phyloP scores from a whole-genome alignment of 2,888 invertebrate species.

The Lycocerus yunnanus region DNA sequence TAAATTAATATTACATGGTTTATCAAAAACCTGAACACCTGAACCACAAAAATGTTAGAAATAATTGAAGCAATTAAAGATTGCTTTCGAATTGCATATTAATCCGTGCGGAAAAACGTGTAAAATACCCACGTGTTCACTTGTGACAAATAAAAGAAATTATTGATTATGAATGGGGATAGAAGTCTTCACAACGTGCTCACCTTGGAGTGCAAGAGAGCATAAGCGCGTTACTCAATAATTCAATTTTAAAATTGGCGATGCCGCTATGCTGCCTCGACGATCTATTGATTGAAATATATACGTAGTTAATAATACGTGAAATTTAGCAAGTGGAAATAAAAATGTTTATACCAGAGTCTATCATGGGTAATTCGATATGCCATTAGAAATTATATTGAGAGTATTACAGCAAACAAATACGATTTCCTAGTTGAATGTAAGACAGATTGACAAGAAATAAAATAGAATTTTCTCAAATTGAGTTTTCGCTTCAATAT shows the following conservation, averaged over 20 bases:
- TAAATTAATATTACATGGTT: no score
- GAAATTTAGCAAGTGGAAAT: neutral
- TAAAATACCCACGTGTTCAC: neutral
- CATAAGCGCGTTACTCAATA: neutral
- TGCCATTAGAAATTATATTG: neutral
- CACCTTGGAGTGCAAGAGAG: neutral
- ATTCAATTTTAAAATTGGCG: neutral
- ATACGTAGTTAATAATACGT: neutral
- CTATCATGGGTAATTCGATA: neutral
- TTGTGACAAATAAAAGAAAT: neutral
- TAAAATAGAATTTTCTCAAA: neutral
- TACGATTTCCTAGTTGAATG: constrained; percentile 1
- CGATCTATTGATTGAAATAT: neutral
- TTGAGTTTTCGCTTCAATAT: neutral
- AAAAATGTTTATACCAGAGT: neutral
- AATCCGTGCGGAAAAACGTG: neutral
- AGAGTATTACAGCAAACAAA: constrained; percentile 1
- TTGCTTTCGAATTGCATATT: no score
- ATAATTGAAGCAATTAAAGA: no score
- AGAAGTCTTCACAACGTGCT: neutral
- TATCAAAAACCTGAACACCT: no score
- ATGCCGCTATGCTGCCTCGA: neutral
- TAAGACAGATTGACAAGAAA: neutral
- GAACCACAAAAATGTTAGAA: no score
- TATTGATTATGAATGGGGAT: neutral